A percentile compares a stretch with the other conserved stretches of the same genome.
These are phyloP conservation scores for Kradibia gibbosae DNA, from an alignment of 1,140 invertebrate genomes.

Conservation along the genomic window DNA sequence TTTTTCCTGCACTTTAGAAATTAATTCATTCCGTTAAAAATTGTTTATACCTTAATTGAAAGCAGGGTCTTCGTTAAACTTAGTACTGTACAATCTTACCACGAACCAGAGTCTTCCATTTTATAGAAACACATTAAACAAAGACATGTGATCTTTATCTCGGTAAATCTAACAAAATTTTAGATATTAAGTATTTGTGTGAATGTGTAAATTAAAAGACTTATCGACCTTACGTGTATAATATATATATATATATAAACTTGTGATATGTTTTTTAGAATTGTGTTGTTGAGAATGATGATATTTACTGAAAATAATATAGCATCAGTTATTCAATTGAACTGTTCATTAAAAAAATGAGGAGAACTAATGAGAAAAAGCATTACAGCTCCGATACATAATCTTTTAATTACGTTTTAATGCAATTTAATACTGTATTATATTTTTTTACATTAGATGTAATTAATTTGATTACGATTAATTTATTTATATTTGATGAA, in stretches of 20 bases:
- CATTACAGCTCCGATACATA: background rate
- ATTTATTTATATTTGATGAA: background rate
- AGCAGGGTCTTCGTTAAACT: background rate
- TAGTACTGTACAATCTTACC: background rate
- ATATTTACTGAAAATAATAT: slow-evolving; percentile 34
- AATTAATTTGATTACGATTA: background rate
- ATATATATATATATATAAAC: background rate
- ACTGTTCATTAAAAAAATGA: slow-evolving; percentile 26
- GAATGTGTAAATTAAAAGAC: background rate
- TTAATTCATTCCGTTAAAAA: background rate
- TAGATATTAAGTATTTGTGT: background rate
- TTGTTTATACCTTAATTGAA: background rate
- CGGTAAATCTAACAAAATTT: slow-evolving; percentile 18
- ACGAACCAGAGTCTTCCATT: background rate
- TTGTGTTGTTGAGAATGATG: slow-evolving; percentile 16
- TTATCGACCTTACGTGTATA: background rate
- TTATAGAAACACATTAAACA: background rate
- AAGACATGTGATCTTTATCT: slow-evolving; percentile 4
- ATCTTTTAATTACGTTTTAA: background rate
- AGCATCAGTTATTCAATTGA: slow-evolving; percentile 36
- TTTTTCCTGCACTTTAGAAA: background rate
- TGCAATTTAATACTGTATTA: background rate
- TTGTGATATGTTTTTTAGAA: background rate
- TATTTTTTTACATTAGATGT: background rate
- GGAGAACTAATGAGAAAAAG: background rate